Evolutionary conservation across 2,113 vertebrate genomes (phyloP).

Genomic region (Sterrhoptilus dennistouni): DNA sequence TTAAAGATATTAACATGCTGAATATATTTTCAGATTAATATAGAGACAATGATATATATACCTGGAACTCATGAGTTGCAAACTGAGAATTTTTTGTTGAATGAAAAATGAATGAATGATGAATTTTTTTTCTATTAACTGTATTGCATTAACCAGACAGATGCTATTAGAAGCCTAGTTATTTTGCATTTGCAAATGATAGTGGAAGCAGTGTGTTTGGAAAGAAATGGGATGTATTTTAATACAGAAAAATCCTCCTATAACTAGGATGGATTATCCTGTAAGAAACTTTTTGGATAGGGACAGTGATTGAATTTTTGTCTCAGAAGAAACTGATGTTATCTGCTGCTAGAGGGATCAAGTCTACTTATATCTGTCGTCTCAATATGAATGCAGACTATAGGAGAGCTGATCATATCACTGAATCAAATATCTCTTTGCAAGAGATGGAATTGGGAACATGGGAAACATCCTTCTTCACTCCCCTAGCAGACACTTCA

Average conservation of each 20-base stretch:
- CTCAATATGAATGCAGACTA: background rate
- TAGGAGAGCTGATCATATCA: background rate
- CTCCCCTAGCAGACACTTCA: background rate
- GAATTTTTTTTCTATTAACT: background rate
- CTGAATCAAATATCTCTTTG: background rate
- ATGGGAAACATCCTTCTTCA: background rate
- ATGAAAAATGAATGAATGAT: background rate
- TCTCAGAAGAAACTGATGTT: background rate
- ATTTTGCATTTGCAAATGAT: background rate
- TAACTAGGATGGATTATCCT: background rate
- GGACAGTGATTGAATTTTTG: slow-evolving; percentile 2
- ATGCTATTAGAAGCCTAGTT: background rate
- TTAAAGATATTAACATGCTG: background rate
- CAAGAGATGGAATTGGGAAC: background rate
- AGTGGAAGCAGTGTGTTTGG: background rate
- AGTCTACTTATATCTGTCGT: background rate
- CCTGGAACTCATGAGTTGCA: background rate
- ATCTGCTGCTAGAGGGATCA: background rate
- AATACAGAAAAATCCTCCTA: background rate
- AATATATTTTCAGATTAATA: background rate
- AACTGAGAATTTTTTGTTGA: background rate
- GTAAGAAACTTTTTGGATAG: background rate
- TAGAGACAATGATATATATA: background rate
- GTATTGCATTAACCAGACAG: background rate
- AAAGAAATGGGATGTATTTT: background rate